Evolutionary conservation across 2,888 invertebrate genomes (phyloP), one percentile per base, ranked within the genome.

Genomic region (Melolontha melolontha): DNA sequence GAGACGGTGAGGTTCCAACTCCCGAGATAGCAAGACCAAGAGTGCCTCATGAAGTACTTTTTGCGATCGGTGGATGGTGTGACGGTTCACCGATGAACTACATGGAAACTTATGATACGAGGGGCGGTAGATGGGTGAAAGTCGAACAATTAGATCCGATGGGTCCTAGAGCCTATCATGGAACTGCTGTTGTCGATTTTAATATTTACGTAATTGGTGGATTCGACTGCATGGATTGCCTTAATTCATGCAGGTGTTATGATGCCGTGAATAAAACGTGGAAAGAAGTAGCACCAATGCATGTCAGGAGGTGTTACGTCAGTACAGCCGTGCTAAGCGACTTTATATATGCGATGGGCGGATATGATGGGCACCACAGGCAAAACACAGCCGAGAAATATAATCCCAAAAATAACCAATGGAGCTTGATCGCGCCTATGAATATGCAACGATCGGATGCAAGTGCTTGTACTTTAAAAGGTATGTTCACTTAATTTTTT

Each of bases 161-260:
- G 10, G 95, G 95, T 22, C 93, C 96, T 0, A 87, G 96, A 63
- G 96, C 96, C 0, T 97, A 97, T 81, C 97, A 97, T 79, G 96
- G 96, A n/a, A 93, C 95, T 0, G 95, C 94, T 0, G 94, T 96
- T 0, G 87, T 97, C 0, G 94, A 92, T 0, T 89, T 88, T 74
- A 90, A 92, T 77, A 94, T 97, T 72, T 96, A 92, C 82, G 91
- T 95, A 4, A 92, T 97, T 72, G 97, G 97, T 0, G 97, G 97
- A 4, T 97, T 96, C 79, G 94, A 97, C 78, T 96, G 96, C n/a
- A 88, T 90, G 84, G 91, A 92, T 76, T 89, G 89, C 77, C 90
- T 90, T 79, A 90, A 88, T 80, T 88, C 88, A 44, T 89, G 89
- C 70, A 67, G 94, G 7, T 93, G 93, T 75, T 97, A 96, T 82